phyloP scores from a whole-genome alignment of 92 coral and sea anemone genomes.

The Blastomussa wellsi region DNA sequence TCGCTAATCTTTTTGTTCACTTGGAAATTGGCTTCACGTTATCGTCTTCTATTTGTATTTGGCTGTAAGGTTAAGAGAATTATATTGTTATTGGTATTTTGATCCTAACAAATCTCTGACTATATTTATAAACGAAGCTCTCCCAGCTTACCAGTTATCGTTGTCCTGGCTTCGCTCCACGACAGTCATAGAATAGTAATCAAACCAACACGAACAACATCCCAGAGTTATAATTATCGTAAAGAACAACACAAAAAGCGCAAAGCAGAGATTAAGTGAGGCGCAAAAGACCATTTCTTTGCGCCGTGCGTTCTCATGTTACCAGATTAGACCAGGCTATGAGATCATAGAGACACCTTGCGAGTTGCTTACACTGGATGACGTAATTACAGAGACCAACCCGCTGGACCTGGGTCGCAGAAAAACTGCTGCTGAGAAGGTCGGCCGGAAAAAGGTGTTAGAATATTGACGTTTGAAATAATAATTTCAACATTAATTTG shows the following conservation, averaged over 20 bases:
- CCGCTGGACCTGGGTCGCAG: conserved; percentile 11
- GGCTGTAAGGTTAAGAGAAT: conserved; percentile 31
- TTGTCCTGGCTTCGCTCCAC: conserved; percentile 80
- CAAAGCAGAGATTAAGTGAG: conserved; percentile 95
- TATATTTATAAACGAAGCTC: background rate
- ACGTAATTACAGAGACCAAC: conserved; percentile 43
- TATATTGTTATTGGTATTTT: background rate
- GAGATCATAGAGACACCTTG: conserved; percentile 45
- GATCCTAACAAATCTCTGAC: background rate
- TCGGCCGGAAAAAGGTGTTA: background rate
- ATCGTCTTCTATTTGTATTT: conserved; percentile 59
- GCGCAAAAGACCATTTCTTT: conserved; percentile 98
- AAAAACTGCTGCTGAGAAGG: background rate
- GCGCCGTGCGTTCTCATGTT: conserved; percentile 65
- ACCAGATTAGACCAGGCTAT: conserved; percentile 31
- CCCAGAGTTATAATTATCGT: conserved; percentile 91
- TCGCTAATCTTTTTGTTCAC: conserved; percentile 17
- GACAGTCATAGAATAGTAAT: conserved; percentile 87
- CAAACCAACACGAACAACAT: conserved; percentile 99
- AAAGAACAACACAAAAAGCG: conserved; percentile 90
- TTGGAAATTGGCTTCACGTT: conserved; percentile 35
- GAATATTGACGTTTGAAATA: background rate
- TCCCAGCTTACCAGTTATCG: conserved; percentile 86
- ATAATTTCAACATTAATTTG: no score
- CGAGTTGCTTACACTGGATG: conserved; percentile 36